Conservation (phyloP, 1,140 invertebrate species). For the Conus ventricosus region DNA sequence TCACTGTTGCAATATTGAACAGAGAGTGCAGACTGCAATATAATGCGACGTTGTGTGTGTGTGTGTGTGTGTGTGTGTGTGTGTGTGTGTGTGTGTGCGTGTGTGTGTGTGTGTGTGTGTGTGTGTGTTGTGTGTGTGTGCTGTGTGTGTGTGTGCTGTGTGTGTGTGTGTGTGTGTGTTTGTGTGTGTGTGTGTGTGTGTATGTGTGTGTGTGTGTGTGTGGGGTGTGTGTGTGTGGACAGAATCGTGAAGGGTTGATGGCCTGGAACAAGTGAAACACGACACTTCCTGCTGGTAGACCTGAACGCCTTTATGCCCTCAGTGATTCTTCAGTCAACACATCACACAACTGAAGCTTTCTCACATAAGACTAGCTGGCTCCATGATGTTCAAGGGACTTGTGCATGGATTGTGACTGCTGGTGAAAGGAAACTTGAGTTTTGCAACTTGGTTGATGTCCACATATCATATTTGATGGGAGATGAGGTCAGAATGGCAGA, state of each 20-base stretch:
- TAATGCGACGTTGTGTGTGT: no score
- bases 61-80: no score
- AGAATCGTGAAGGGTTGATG: conserved; percentile 40
- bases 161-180: not conserved
- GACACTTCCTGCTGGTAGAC: not conserved
- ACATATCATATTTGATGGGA: no score
- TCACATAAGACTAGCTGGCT: not conserved
- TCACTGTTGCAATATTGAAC: no score
- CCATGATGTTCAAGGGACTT: no score
- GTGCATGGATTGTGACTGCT: no score
- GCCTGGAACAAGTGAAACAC: conserved; percentile 21
- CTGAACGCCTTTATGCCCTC: not conserved
- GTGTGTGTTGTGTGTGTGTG: not conserved
- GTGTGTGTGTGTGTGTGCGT: not conserved
- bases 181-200: not conserved
- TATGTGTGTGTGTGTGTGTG: not conserved
- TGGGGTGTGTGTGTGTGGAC: not conserved
- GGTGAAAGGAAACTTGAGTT: no score
- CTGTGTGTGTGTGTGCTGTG: no score
- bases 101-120: not conserved
- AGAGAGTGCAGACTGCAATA: no score
- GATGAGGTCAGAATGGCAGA: no score
- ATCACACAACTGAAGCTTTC: not conserved
- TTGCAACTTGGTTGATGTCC: no score
- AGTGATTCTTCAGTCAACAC: not conserved